phyloP scores from a whole-genome alignment of 2,113 vertebrate species.

The Stegostoma tigrinum region DNA sequence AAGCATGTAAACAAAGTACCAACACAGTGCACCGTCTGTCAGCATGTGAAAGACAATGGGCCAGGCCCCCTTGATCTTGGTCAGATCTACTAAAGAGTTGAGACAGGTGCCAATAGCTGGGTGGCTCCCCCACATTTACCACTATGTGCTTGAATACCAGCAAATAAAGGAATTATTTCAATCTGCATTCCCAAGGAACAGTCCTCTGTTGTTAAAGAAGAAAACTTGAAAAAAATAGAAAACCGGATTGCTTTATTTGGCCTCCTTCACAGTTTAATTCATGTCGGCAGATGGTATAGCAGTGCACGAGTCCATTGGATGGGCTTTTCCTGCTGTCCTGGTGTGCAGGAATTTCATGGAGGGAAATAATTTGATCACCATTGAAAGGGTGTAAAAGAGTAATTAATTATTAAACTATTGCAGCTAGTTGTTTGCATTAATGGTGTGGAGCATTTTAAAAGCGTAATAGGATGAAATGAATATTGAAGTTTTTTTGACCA shows the following conservation, averaged over 20 bases:
- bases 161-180: neutral
- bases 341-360: neutral
- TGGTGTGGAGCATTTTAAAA: neutral
- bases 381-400: neutral
- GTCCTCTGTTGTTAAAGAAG: neutral
- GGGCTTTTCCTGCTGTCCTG: neutral
- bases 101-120: neutral
- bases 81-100: neutral
- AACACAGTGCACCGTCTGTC: slow-evolving; percentile 12
- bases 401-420: slow-evolving; percentile 2
- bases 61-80: neutral
- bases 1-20: neutral
- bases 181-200: neutral
- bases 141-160: neutral
- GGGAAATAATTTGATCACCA: neutral
- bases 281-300: neutral
- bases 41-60: neutral
- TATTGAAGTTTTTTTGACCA: neutral
- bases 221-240: neutral
- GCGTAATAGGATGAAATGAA: neutral
- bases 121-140: neutral
- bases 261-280: neutral
- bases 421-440: neutral
- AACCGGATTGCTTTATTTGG: neutral
- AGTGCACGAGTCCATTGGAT: neutral